Evolutionary conservation across 2,113 vertebrate genomes (phyloP), one percentile per base, ranked within the genome.

Genomic region (Hystrix brachyura): DNA sequence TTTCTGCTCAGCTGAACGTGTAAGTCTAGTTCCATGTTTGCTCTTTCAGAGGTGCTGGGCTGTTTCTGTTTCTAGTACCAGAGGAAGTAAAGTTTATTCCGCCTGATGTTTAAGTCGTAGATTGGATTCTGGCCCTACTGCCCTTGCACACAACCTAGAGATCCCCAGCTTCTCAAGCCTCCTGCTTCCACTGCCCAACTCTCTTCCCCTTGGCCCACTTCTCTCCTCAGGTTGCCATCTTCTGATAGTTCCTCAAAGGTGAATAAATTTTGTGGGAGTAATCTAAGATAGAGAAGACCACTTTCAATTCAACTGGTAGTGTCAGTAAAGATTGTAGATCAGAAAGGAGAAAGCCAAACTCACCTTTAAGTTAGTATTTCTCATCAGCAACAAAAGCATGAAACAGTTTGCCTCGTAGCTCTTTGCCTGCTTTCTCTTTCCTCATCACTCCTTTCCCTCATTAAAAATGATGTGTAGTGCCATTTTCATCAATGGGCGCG

Each of bases 321-420:
- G 23, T 18, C 17, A 29, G 53, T 93, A 67, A 90, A 72, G 60
- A 85, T 60, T 71, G 5, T 48, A 91, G 62, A 18, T 65, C 46
- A 92, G 76, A 94, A 59, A 87, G 60, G 34, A 82, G 46, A 97
- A 90, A 91, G 29, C 32, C 79, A 72, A 97, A 83, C 62, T 64
- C 38, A 83, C 79, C 27, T 94, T 86, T 92, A 85, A 71, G 51
- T 87, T 85, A 89, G 25, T 92, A 74, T 90, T 96, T 96, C 62
- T 94, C 84, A 91, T n/a, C 53, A 55, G 53, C 21, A 82, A 69
- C 60, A 90, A 94, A 81, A 90, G 65, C 2, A 43, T 90, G 71
- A 90, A 78, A 43, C 7, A 62, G 15, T 84, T 93, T 90, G 5
- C 81, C 67, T 57, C 87, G 14, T 88, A 67, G 59, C 53, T 85